These are phyloP conservation scores for Aphaenogaster ashmeadi DNA, from an alignment of 1,140 invertebrate genomes.

Conservation along the genomic window DNA sequence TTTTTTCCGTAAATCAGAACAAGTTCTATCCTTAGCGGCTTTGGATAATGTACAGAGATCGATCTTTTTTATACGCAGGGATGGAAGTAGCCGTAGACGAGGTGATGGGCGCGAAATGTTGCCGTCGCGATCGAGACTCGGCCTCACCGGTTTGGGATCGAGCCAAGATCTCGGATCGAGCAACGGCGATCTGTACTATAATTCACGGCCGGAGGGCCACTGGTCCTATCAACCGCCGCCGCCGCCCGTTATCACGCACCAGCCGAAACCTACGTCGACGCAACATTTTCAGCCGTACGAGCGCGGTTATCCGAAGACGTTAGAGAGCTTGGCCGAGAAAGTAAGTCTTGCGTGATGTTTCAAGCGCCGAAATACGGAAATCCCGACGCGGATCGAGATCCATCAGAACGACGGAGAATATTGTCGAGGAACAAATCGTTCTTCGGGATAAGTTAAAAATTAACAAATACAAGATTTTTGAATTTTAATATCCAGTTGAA, in stretches of 20 bases:
- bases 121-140: conserved; percentile 91
- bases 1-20: neutral
- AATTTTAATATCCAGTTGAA: neutral
- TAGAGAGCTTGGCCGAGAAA: conserved; percentile 96
- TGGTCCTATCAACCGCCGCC: conserved; percentile 91
- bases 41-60: neutral
- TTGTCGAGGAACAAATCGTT: neutral
- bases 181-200: conserved; percentile 94
- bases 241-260: conserved; percentile 95
- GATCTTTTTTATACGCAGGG: conserved; percentile 76
- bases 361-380: conserved; percentile 26
- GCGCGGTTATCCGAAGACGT: conserved; percentile 95
- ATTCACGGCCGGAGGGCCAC: conserved; percentile 89
- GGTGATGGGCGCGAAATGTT: conserved; percentile 92
- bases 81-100: conserved; percentile 83
- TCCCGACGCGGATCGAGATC: conserved; percentile 65
- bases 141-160: conserved; percentile 89
- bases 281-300: conserved; percentile 93
- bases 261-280: conserved; percentile 92
- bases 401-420: conserved; percentile 7
- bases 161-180: conserved; percentile 86
- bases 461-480: neutral
- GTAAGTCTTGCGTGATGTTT: conserved; percentile 82
- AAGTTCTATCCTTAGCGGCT: neutral
- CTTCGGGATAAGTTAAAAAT: neutral